Base-by-base conservation (phyloP, 2,113 vertebrate species). In the Clinocottus analis region DNA sequence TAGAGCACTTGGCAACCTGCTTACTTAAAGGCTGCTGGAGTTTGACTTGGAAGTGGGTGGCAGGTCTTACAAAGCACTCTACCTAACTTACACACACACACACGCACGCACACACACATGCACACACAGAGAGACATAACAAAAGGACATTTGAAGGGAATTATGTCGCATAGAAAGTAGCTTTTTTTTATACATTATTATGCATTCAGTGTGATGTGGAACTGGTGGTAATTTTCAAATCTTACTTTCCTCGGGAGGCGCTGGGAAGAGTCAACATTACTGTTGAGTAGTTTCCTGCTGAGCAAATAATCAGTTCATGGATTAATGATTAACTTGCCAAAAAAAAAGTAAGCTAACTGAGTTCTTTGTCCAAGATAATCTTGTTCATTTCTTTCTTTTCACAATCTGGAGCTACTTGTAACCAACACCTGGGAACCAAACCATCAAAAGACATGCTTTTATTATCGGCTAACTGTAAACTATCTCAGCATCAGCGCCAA, bases 1-100 rank as follows among this genome's bases (percentile, higher is more conserved):
- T 72, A 67, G 45, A 72, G 21, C 31, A 74, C 31, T 21, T 60
- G 77, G 72, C 61, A 83, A 72, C 69, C 70, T 84, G 77, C 85
- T 81, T 75, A 79, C 39, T 73, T 5, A 2, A 37, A 51, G 39
- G 25, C 27, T 72, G 19, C 10, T 56, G 60, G 63, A 80, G n/a
- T 59, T 84, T 84, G 58, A 75, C 53, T 75, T 61, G 16, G 62
- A 74, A 69, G 64, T 47, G 25, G 23, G 65, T 59, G 72, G 56
- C 70, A 61, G 19, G 14, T 72, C 60, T 37, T 47, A 71, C 53
- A 67, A 74, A 74, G 51, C 60, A 35, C 17, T 63, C 27, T 37
- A 71, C 23, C 29, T 71, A 53, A 17, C 33, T 8, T 16, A 8
- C n/a, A 29, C 33, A 27, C 51, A 27, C 16, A 13, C 10, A 14